Conservation (phyloP, 2,888 invertebrate species). For the Disparrhopalites patrizii region DNA sequence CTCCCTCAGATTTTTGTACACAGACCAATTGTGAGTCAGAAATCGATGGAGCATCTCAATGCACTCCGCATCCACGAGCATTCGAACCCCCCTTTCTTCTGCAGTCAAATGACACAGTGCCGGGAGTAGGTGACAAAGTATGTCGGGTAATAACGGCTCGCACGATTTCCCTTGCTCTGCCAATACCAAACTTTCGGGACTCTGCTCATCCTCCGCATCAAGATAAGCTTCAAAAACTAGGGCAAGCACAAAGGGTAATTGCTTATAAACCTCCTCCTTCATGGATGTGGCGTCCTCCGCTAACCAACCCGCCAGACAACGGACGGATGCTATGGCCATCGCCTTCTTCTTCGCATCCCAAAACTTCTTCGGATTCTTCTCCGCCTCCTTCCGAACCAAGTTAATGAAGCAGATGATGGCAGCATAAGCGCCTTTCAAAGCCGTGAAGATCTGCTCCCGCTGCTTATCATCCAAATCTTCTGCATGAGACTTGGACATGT, state of each 20-base stretch:
- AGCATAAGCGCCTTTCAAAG: constrained; percentile 81
- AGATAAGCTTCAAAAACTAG: constrained; percentile 74
- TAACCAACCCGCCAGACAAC: constrained; percentile 82
- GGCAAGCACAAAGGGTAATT: constrained; percentile 75
- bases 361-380: constrained; percentile 47
- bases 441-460: constrained; percentile 83
- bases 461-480: constrained; percentile 84
- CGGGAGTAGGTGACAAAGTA: constrained; percentile 77
- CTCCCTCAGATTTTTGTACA: constrained; percentile 75
- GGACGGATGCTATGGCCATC: constrained; percentile 77
- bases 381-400: constrained; percentile 43
- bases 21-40: constrained; percentile 77
- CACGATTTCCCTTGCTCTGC: constrained; percentile 46
- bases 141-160: constrained; percentile 55
- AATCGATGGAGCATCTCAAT: constrained; percentile 77
- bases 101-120: constrained; percentile 87
- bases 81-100: constrained; percentile 64
- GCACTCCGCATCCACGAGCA: constrained; percentile 55
- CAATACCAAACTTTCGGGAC: constrained; percentile 43
- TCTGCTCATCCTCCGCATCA: constrained; percentile 46
- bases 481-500: constrained; percentile 68
- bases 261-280: constrained; percentile 73
- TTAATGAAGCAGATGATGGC: constrained; percentile 66
- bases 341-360: constrained; percentile 50
- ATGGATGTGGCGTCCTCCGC: constrained; percentile 86